Percentiles rank a stretch among this genome's conserved stretches.
These are phyloP conservation scores for Entelurus aequoreus DNA, from an alignment of 2,113 vertebrate species.

Conservation along the genomic window DNA sequence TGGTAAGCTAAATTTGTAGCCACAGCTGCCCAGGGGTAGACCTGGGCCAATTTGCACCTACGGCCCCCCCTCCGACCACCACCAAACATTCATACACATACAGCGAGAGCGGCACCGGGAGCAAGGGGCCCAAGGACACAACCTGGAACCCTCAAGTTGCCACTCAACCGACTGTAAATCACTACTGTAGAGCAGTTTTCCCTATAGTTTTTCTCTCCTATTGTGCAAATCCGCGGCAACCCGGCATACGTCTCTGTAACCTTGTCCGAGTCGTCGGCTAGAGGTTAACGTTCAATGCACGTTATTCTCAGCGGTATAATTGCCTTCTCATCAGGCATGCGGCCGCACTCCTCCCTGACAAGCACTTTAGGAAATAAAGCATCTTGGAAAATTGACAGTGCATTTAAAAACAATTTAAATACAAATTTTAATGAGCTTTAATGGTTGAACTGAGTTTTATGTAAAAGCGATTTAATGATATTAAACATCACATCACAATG, in stretches of 20 bases:
- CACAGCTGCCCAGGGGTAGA: no score
- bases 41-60: no score
- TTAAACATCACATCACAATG: constrained; percentile 41
- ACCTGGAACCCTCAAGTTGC: neutral
- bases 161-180: neutral
- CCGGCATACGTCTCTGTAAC: constrained; percentile 45
- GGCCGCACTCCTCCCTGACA: constrained; percentile 8
- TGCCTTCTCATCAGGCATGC: neutral
- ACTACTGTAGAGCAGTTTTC: no score
- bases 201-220: constrained; percentile 19
- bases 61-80: no score
- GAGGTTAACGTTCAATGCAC: constrained; percentile 39
- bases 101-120: no score
- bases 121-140: no score
- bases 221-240: constrained; percentile 27
- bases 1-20: no score
- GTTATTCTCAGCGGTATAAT: neutral
- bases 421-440: neutral
- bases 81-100: no score
- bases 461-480: constrained; percentile 46
- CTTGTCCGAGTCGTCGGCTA: constrained; percentile 49
- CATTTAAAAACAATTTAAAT: constrained; percentile 11
- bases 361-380: no score
- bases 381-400: neutral
- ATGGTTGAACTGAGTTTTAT: constrained; percentile 1